Percentiles rank a stretch among this genome's conserved stretches.
Conservation (phyloP, 92 coral and sea anemone genomes). For the Zoanthus solanderi region DNA sequence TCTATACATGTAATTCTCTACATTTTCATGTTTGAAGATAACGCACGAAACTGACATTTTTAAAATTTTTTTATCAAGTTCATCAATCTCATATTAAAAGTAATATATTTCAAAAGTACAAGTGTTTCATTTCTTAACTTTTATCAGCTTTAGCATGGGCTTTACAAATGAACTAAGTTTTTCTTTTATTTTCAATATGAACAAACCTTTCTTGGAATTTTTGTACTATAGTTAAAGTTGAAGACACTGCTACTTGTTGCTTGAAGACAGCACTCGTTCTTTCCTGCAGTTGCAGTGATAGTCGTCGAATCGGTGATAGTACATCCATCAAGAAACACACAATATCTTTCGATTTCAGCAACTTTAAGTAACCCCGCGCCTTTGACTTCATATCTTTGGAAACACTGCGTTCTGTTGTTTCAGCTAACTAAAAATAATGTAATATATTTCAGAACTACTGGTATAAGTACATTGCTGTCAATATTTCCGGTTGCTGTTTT, state of each 20-base stretch:
- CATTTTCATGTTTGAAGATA: too few relatives aligned
- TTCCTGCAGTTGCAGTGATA: slow-evolving; percentile 22
- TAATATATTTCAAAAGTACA: too few relatives aligned
- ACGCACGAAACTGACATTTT: too few relatives aligned
- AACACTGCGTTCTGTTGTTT: slow-evolving; percentile 4
- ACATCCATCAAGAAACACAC: slow-evolving; percentile 7
- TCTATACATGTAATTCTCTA: background rate
- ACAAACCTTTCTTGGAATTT: slow-evolving; percentile 19
- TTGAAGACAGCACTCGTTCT: background rate
- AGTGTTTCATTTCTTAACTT: too few relatives aligned
- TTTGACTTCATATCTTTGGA: background rate
- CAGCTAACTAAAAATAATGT: background rate
- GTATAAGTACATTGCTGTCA: background rate
- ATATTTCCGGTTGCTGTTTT: background rate
- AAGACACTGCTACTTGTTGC: slow-evolving; percentile 2
- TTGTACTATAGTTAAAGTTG: background rate
- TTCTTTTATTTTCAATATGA: background rate
- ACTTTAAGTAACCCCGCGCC: background rate
- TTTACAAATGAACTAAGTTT: too few relatives aligned
- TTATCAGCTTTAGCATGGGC: too few relatives aligned
- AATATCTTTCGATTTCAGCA: slow-evolving; percentile 12
- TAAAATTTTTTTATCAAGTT: too few relatives aligned
- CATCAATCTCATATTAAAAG: too few relatives aligned
- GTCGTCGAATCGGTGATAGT: background rate
- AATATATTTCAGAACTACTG: background rate